phyloP scores from a whole-genome alignment of 2,113 vertebrate species.

The Microtus pennsylvanicus region DNA sequence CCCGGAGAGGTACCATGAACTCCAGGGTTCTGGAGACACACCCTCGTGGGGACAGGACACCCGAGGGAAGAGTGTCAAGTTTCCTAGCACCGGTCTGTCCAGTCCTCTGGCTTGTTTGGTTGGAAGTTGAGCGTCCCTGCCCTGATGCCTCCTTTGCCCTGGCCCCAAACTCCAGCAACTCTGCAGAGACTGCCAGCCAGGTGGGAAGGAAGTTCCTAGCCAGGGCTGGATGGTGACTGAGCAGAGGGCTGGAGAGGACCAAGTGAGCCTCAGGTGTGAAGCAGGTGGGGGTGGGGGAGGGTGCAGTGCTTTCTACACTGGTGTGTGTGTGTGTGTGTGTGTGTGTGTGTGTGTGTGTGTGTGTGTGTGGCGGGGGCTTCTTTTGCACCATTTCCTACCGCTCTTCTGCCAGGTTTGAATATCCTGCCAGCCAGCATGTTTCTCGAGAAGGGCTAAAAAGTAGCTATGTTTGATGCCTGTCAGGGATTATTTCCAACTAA shows the following conservation, averaged over 20 bases:
- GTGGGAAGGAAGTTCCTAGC: neutral
- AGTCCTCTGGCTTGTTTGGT: neutral
- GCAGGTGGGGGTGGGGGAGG: neutral
- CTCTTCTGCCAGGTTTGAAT: neutral
- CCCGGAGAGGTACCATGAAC: neutral
- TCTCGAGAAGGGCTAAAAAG: neutral
- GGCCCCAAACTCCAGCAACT: neutral
- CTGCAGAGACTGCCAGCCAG: neutral
- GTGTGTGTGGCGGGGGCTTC: neutral
- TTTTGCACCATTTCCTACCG: neutral
- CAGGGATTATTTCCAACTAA: slow-evolving; percentile 68
- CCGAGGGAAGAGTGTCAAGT: neutral
- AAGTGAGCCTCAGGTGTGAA: accelerated
- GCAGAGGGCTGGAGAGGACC: neutral
- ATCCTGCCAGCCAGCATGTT: neutral
- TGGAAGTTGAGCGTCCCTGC: neutral
- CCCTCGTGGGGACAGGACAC: neutral
- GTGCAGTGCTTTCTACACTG: neutral
- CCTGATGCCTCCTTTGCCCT: neutral
- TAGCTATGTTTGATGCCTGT: slow-evolving; percentile 27
- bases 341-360: too few species aligned
- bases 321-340: too few species aligned
- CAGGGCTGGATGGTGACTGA: accelerated
- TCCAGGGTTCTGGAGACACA: neutral
- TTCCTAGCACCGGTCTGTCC: neutral